Evolutionary conservation across 2,888 invertebrate species (phyloP).

Genomic region (Macrophya annulata): DNA sequence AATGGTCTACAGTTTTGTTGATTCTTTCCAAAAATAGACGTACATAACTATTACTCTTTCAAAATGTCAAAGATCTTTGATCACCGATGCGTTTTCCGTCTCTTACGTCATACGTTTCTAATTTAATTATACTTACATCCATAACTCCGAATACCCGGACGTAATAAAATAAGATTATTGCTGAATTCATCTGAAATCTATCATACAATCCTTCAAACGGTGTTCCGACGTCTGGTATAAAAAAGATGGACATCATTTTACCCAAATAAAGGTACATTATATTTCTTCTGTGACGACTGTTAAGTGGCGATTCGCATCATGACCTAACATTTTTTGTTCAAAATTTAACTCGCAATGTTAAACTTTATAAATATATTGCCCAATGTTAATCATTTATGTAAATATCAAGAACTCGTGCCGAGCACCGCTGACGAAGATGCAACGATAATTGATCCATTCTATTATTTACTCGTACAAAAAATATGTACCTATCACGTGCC

Average conservation of each 20-base stretch:
- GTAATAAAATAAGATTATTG: not conserved
- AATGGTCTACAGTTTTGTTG: too few species aligned
- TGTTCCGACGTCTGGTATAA: not conserved
- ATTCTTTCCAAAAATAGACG: too few species aligned
- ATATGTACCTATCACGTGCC: not conserved
- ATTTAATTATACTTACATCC: not conserved
- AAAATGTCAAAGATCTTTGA: not conserved
- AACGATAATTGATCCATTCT: conserved; percentile 22
- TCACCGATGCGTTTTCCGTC: not conserved
- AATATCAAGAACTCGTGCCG: conserved; percentile 17
- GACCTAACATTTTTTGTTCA: not conserved
- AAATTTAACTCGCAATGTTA: not conserved
- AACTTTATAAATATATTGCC: not conserved
- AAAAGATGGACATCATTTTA: not conserved
- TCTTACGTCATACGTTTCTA: not conserved
- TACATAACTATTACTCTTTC: not conserved
- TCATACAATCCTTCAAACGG: not conserved
- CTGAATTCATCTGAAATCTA: not conserved
- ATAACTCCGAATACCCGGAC: not conserved
- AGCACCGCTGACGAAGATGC: conserved; percentile 13
- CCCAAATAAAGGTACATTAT: not conserved
- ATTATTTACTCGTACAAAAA: not conserved
- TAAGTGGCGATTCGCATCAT: not conserved
- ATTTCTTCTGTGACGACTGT: not conserved
- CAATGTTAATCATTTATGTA: not conserved